Evolutionary conservation across 92 coral and sea anemone genomes (phyloP), one percentile per base, ranked within the genome.

Genomic region (Epizoanthus illoricatus): DNA sequence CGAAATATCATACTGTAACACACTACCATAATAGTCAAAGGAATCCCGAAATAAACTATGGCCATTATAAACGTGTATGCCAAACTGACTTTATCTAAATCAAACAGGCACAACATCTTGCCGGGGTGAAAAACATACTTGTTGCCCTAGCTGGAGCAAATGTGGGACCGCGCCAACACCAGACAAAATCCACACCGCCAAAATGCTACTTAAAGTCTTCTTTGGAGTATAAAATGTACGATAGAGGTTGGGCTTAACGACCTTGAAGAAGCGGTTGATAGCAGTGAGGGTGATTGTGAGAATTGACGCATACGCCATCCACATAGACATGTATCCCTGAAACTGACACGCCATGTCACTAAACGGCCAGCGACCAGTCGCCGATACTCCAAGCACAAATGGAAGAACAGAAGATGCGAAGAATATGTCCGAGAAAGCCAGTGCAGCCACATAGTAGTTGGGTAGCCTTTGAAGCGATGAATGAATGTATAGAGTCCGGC

Each of bases 121-220:
- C 81, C 81, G 6, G 81, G 81, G 39, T 76, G 81, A 62, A 76
- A 76, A 62, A 76, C 59, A 8, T 76, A 76, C 70, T 76, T 76
- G 81, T 76, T 76, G 33, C 81, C 81, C 5, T n/a, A n/a, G n/a
- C n/a, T 58, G 43, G 59, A 76, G 70, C 45, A 76, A 62, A 76
- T 76, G 59, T 0, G 81, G 81, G 2, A 76, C 56, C 5, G 81
- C 81, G 56, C 81, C 81, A 5, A 61, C 71, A 42, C 56, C 42
- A 2, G 81, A 76, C 19, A 76, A 18, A 20, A 76, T 23, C 81
- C 81, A 76, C 9, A 61, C 69, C 11, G n/a, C 57, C 23, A 76
- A 56, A 76, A 76, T 76, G 63, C 81, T 76, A 2, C 49, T 1
- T 40, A 76, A 42, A 0, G 81, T 76, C 81, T 76, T 76, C 70